phyloP scores from a whole-genome alignment of 2,113 vertebrate genomes.

The Microcebus lehilahytsara region DNA sequence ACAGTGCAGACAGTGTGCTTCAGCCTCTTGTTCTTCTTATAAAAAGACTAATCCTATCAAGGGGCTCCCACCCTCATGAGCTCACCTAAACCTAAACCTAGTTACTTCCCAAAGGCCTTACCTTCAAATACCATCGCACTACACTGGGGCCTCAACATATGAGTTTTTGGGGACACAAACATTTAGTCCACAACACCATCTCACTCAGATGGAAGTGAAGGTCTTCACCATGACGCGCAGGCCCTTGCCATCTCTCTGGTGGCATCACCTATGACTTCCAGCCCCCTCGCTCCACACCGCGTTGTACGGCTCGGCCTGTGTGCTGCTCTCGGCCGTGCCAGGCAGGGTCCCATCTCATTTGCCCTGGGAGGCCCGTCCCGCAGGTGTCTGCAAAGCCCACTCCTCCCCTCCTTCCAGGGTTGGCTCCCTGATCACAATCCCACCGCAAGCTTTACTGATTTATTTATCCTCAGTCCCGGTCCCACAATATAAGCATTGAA shows the following conservation, averaged over 20 bases:
- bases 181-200: neutral
- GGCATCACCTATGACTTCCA: neutral
- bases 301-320: neutral
- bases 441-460: neutral
- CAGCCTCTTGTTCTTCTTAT: neutral
- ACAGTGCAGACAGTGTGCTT: neutral
- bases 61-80: too few relatives aligned
- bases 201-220: neutral
- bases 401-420: neutral
- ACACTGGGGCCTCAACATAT: neutral
- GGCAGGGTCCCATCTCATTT: neutral
- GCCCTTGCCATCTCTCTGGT: neutral
- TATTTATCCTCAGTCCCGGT: neutral
- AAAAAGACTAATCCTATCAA: neutral
- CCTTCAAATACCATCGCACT: neutral
- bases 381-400: neutral
- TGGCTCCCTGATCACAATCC: neutral
- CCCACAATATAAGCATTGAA: neutral
- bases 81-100: neutral
- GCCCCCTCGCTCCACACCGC: accelerated
- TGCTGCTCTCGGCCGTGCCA: neutral
- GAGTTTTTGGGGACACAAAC: neutral
- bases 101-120: neutral
- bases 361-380: neutral
- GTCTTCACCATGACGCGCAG: neutral